Base-by-base conservation (phyloP, 2,113 vertebrate genomes). In the Epinephelus moara region DNA sequence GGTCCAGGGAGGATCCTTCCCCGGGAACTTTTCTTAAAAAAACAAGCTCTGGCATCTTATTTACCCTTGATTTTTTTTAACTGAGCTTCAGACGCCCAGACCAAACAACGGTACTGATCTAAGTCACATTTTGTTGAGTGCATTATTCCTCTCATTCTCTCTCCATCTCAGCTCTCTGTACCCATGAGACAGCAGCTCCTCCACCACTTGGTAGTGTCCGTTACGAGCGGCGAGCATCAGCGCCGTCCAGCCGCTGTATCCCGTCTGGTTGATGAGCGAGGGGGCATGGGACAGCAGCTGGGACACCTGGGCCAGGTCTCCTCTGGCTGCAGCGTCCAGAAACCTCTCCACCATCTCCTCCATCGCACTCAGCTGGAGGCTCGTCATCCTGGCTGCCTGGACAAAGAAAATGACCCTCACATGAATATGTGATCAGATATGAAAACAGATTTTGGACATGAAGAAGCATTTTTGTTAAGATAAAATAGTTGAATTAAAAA, bases 221-320 rank as follows among this genome's bases (percentile, higher is more conserved):
- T 98, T 97, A 57, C 98, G 95, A 8, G 97, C 95, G 1, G 94
- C 97, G 25, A 96, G 93, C 98, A 99, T 99, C 79, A 99, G 86
- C 2, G 97, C 97, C 6, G 96, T 98, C 98, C 98, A 99, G 88
- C 97, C 97, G 0, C 95, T 96, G 75, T 87, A 81, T 27, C 95
- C 93, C 12, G 92, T 80, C 82, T 92, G 92, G 61, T 98, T 96
- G 70, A 97, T 45, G 66, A 99, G 95, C 0, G 95, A 95, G 0
- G 95, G 94, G 49, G 70, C 93, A 53, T 56, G 86, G 68, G 86
- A 78, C 37, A 98, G 93, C 80, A 97, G 88, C 0, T 60, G 21
- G 85, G 89, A 92, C 85, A 99, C 82, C 76, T 37, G 89, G 66
- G 74, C 66, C 42, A 93, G 21, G 21, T 99, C 95, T n/a, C 98